phyloP scores from a whole-genome alignment of 2,113 vertebrate genomes.

The Cephalopholis sonnerati region DNA sequence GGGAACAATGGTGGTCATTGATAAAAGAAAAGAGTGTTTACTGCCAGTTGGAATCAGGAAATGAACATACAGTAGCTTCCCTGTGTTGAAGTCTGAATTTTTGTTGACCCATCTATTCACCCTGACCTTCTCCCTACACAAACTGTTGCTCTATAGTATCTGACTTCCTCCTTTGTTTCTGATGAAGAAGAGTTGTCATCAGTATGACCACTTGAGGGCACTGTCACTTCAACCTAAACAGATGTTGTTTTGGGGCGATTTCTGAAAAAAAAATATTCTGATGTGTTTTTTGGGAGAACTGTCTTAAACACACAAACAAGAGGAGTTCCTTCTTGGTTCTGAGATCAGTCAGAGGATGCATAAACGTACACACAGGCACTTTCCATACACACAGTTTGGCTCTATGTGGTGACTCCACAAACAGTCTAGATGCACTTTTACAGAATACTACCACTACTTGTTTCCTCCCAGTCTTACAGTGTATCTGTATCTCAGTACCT shows the following conservation, averaged over 20 bases:
- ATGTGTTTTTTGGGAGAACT: background rate
- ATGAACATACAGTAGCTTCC: background rate
- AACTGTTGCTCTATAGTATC: background rate
- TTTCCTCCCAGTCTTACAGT: too few species aligned
- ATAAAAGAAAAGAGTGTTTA: background rate
- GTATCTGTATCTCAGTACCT: too few species aligned
- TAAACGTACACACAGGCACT: too few species aligned
- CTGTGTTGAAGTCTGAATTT: background rate
- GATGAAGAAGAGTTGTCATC: background rate
- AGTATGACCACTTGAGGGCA: background rate
- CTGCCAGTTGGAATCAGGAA: slow-evolving; percentile 1
- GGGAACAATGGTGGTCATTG: background rate
- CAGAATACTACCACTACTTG: too few species aligned
- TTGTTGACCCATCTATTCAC: background rate
- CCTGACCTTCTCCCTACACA: too few species aligned
- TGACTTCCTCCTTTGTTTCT: background rate
- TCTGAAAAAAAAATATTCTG: background rate
- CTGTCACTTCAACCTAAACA: background rate
- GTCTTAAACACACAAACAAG: background rate
- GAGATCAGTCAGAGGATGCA: too few species aligned
- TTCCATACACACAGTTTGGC: too few species aligned
- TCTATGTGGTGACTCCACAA: too few species aligned
- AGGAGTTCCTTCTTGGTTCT: too few species aligned
- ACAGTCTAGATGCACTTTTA: too few species aligned
- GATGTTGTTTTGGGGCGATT: background rate